phyloP scores from a whole-genome alignment of 2,113 vertebrate species.

The Mus spicilegus region DNA sequence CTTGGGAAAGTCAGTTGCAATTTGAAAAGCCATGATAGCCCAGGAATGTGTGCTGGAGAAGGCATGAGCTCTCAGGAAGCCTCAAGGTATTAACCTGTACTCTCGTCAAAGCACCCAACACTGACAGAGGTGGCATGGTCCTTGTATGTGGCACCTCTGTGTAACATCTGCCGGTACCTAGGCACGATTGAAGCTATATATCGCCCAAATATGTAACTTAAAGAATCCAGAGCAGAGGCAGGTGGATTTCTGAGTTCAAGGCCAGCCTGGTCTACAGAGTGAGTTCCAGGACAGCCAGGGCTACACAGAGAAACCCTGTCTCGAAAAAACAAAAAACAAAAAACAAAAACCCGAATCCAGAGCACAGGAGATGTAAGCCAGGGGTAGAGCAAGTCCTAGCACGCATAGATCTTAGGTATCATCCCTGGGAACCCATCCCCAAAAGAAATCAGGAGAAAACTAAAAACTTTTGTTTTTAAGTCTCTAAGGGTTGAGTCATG shows the following conservation, averaged over 20 bases:
- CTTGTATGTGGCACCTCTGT: not conserved
- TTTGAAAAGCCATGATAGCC: not conserved
- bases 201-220: not conserved
- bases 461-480: not conserved
- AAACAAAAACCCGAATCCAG: not conserved
- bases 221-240: not conserved
- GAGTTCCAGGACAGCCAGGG: too few species aligned
- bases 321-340: too few species aligned
- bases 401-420: not conserved
- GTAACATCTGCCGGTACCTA: not conserved
- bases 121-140: not conserved
- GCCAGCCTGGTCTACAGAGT: too few species aligned
- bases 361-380: not conserved
- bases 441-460: not conserved
- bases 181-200: rapidly evolving
- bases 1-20: not conserved
- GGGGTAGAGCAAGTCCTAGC: not conserved
- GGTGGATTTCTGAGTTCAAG: too few species aligned
- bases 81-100: not conserved
- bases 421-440: not conserved
- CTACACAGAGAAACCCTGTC: too few species aligned
- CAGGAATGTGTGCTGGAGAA: not conserved
- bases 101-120: not conserved
- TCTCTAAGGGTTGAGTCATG: not conserved
- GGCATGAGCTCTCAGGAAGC: not conserved